phyloP scores from a whole-genome alignment of 2,113 vertebrate genomes.

The Colius striatus region DNA sequence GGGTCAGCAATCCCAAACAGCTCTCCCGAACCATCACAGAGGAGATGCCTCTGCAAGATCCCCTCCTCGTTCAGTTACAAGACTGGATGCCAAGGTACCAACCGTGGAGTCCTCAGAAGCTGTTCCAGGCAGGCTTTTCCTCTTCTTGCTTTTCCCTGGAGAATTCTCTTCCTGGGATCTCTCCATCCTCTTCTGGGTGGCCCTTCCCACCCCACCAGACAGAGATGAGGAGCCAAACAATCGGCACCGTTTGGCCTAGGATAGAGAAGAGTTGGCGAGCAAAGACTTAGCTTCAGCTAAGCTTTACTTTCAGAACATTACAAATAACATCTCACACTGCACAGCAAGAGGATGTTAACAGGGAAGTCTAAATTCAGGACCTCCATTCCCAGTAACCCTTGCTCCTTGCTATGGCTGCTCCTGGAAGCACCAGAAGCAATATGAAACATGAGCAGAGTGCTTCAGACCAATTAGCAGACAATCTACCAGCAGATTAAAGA shows the following conservation, averaged over 20 bases:
- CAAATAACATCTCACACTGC: too few species aligned
- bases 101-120: conserved; percentile 15
- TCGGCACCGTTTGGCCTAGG: conserved; percentile 24
- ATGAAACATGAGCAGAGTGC: background rate
- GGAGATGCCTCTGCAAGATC: accelerated
- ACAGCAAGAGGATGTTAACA: background rate
- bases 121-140: conserved; percentile 77
- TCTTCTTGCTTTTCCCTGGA: conserved; percentile 82
- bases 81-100: background rate
- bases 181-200: conserved; percentile 82
- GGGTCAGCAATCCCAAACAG: background rate
- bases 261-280: background rate
- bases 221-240: conserved; percentile 80
- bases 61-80: background rate
- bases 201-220: conserved; percentile 52
- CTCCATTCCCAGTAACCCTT: background rate
- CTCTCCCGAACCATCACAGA: background rate
- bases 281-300: background rate
- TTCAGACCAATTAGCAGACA: background rate
- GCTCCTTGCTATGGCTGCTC: background rate
- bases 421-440: background rate
- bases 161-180: conserved; percentile 81
- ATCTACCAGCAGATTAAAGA: background rate
- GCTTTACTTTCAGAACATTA: background rate
- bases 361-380: too few species aligned